Conservation (phyloP, 2,888 invertebrate species). For the Antheraea yamamai region DNA sequence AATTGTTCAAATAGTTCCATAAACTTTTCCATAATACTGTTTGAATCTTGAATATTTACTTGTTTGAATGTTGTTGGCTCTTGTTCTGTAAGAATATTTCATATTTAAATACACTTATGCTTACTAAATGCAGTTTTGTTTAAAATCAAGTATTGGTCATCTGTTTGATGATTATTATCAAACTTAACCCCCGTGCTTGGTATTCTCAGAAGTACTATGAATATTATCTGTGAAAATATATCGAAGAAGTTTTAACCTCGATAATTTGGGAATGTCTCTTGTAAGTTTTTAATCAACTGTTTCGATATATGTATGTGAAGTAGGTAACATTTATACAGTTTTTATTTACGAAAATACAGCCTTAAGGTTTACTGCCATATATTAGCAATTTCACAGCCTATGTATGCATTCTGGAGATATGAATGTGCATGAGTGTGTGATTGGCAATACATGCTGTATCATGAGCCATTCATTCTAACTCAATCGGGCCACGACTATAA, state of each 20-base stretch:
- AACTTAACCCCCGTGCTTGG: too few species aligned
- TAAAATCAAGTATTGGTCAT: background rate
- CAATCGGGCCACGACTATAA: background rate
- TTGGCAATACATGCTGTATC: background rate
- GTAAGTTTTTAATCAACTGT: background rate
- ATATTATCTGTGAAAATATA: background rate
- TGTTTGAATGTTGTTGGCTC: slow-evolving; percentile 23
- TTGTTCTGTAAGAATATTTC: slow-evolving; percentile 31
- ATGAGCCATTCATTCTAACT: background rate
- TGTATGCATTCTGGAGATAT: too few species aligned
- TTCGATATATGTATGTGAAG: background rate
- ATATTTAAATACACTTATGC: background rate
- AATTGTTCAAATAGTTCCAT: slow-evolving; percentile 54
- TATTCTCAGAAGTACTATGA: background rate
- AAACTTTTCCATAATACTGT: slow-evolving; percentile 47
- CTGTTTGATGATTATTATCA: too few species aligned
- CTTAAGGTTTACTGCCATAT: too few species aligned
- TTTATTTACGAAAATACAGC: background rate
- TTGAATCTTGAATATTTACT: slow-evolving; percentile 33
- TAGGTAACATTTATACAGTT: background rate
- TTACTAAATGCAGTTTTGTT: background rate
- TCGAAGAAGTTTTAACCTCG: background rate
- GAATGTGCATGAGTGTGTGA: background rate
- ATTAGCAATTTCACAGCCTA: too few species aligned
- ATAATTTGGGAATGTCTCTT: background rate